Evolutionary conservation across 2,797 vertebrate species (phyloP).

Genomic region (Mus spretus): DNA sequence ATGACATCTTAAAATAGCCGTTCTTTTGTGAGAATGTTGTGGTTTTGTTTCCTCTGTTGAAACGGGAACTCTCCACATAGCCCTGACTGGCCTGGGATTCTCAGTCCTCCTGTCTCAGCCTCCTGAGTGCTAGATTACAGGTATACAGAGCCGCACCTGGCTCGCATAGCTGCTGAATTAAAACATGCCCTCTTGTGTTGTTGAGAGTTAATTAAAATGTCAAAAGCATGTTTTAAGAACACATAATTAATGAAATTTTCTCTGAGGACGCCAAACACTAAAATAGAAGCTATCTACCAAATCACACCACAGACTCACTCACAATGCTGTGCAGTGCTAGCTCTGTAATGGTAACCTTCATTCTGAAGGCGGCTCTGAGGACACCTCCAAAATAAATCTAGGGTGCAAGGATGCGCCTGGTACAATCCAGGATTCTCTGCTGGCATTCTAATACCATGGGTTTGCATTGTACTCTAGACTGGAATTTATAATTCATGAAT

Average conservation of each 20-base stretch:
- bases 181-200: neutral
- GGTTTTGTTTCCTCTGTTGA: neutral
- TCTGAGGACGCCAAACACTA: constrained; percentile 15
- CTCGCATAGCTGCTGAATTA: constrained; percentile 4
- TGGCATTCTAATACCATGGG: neutral
- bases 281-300: constrained; percentile 22
- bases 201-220: constrained; percentile 29
- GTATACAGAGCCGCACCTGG: neutral
- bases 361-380: neutral
- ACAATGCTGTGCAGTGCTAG: rapidly evolving
- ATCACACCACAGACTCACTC: neutral
- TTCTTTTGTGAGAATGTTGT: neutral
- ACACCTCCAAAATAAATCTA: neutral
- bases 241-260: constrained; percentile 26
- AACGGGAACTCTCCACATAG: neutral
- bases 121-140: neutral
- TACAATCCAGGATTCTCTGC: neutral
- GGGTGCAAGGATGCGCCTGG: neutral
- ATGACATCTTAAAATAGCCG: neutral
- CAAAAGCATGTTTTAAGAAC: constrained; percentile 34
- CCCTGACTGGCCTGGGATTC: neutral
- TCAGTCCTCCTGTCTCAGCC: neutral
- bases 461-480: neutral
- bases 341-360: neutral
- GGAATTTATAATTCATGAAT: neutral